Conservation (phyloP, 2,797 vertebrate genomes). For the Microctenopoma lineatum region DNA sequence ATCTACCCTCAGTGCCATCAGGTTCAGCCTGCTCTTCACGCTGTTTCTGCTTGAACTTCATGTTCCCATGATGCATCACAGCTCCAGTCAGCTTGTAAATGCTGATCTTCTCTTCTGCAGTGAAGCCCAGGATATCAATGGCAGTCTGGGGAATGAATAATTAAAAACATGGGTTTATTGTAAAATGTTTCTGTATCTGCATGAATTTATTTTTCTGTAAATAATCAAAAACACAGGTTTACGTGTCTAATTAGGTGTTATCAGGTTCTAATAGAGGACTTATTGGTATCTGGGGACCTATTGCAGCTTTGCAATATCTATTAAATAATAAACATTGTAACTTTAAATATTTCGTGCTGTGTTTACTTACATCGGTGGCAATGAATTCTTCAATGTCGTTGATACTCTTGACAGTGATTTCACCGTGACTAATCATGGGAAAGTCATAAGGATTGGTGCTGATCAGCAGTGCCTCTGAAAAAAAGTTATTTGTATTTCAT, state of each 20-base stretch:
- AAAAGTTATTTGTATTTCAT: no score
- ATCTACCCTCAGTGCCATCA: conserved; percentile 88
- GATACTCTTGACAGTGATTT: conserved; percentile 89
- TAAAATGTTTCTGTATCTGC: no score
- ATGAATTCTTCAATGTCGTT: conserved; percentile 89
- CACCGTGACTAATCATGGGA: conserved; percentile 88
- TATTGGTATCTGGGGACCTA: no score
- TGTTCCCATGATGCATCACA: conserved; percentile 88
- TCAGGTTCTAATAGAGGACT: no score
- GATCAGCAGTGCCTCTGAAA: conserved; percentile 88
- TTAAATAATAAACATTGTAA: no score
- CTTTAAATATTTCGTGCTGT: no score
- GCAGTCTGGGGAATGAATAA: no score
- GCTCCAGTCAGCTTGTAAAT: conserved; percentile 88
- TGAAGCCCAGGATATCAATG: conserved; percentile 84
- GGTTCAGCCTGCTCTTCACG: conserved; percentile 40
- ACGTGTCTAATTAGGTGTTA: no score
- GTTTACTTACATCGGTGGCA: conserved; percentile 88
- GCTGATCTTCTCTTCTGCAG: conserved; percentile 78
- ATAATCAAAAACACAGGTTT: no score
- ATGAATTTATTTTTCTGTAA: no score
- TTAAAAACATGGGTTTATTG: no score
- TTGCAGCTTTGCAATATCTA: no score
- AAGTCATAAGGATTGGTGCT: conserved; percentile 89
- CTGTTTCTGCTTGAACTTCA: conserved; percentile 79